Conservation (phyloP, 2,113 vertebrate genomes). For the Pungitius pungitius region DNA sequence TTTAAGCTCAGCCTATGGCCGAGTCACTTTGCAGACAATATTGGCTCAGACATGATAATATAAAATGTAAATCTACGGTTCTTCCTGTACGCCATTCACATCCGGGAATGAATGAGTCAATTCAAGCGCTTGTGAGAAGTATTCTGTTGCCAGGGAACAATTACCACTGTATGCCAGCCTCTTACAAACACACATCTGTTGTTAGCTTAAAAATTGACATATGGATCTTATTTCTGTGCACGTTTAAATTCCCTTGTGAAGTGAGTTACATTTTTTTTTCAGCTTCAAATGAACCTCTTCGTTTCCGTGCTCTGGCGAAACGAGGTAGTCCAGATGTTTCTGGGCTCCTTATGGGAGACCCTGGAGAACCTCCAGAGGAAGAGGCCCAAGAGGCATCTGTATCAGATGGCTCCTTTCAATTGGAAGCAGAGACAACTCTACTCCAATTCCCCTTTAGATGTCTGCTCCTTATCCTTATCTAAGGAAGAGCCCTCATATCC, state of each 20-base stretch:
- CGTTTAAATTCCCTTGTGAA: slow-evolving; percentile 14
- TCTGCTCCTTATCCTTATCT: neutral
- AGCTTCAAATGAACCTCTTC: neutral
- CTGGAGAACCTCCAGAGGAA: neutral
- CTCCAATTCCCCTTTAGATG: neutral
- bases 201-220: slow-evolving; percentile 25
- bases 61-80: slow-evolving; percentile 18
- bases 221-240: neutral
- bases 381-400: neutral
- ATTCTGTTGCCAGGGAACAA: neutral
- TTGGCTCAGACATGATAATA: slow-evolving; percentile 12
- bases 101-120: too few relatives aligned
- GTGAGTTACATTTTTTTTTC: neutral
- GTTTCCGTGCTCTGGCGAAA: neutral
- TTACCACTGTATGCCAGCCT: neutral
- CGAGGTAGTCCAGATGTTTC: neutral
- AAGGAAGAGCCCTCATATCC: neutral
- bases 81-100: neutral
- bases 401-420: neutral
- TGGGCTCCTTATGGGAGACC: neutral
- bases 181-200: slow-evolving; percentile 21
- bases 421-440: neutral
- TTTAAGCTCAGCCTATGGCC: slow-evolving; percentile 18
- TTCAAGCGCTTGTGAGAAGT: neutral
- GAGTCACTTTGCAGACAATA: slow-evolving; percentile 27